Conservation (phyloP, 2,113 vertebrate species). For the Alectura lathami region DNA sequence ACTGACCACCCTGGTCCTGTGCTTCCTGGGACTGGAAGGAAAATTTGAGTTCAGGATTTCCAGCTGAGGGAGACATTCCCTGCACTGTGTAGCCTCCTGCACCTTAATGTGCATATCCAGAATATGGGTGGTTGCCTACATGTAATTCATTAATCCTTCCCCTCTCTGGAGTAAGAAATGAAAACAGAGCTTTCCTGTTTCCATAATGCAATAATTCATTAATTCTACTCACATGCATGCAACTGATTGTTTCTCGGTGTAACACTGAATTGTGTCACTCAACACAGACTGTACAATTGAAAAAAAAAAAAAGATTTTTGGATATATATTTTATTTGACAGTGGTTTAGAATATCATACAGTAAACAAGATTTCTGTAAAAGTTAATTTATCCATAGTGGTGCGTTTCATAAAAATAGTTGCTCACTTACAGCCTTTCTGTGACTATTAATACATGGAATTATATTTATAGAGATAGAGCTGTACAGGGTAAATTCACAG, state of each 20-base stretch:
- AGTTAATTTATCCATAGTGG: constrained; percentile 99
- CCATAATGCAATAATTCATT: background rate
- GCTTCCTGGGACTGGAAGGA: background rate
- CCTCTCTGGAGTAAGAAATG: background rate
- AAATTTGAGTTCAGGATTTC: background rate
- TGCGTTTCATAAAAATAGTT: constrained; percentile 99
- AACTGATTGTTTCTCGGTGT: background rate
- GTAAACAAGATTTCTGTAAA: constrained; percentile 99
- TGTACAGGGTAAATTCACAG: constrained; percentile 97
- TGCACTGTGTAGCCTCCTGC: background rate
- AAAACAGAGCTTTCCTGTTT: background rate
- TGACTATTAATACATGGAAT: constrained; percentile 98
- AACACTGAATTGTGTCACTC: background rate
- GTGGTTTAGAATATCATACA: constrained; percentile 99
- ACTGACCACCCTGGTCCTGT: accelerated
- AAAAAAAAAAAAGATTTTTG: constrained; percentile 81
- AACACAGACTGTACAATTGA: constrained; percentile 66
- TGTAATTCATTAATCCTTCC: background rate
- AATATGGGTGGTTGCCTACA: background rate
- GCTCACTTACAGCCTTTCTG: constrained; percentile 97
- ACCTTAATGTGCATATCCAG: background rate
- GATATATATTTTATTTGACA: constrained; percentile 99
- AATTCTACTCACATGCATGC: background rate
- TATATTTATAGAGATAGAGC: constrained; percentile 97
- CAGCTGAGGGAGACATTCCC: background rate